A percentile compares a stretch with the other conserved stretches of the same genome.
phyloP scores from a whole-genome alignment of 2,888 invertebrate species.

The Sturmia bella region DNA sequence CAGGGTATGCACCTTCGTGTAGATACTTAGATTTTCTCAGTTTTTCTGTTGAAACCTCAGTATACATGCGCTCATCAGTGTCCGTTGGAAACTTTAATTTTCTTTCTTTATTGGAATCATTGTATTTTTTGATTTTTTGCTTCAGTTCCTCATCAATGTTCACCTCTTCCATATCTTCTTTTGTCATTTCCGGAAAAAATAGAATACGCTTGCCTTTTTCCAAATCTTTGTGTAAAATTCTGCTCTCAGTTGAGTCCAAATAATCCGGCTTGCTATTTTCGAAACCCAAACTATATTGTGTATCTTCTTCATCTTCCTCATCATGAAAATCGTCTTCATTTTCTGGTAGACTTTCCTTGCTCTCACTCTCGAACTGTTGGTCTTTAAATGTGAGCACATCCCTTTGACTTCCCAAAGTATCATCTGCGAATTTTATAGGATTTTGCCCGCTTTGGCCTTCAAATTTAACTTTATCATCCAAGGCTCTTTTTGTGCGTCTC shows the following conservation, averaged over 20 bases:
- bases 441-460: slow-evolving; percentile 49
- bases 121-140: slow-evolving; percentile 72
- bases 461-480: slow-evolving; percentile 37
- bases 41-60: slow-evolving; percentile 44
- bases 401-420: slow-evolving; percentile 71
- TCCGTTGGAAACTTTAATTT: slow-evolving; percentile 77
- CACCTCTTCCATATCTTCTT: slow-evolving; percentile 45
- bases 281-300: slow-evolving; percentile 50
- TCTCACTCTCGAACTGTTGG: slow-evolving; percentile 63
- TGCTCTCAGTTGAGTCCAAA: slow-evolving; percentile 20
- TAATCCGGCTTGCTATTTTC: slow-evolving; percentile 61
- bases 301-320: slow-evolving; percentile 66
- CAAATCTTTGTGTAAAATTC: slow-evolving; percentile 49
- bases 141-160: slow-evolving; percentile 45
- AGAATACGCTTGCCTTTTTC: slow-evolving; percentile 17
- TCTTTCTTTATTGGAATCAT: slow-evolving; percentile 73
- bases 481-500: slow-evolving; percentile 53
- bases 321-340: slow-evolving; percentile 58
- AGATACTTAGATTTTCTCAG: slow-evolving; percentile 65
- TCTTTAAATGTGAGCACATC: slow-evolving; percentile 69
- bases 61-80: slow-evolving; percentile 37
- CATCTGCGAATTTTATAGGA: slow-evolving; percentile 74
- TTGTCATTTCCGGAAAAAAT: slow-evolving; percentile 52
- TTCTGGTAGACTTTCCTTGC: not conserved
- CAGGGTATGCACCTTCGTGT: slow-evolving; percentile 58